phyloP scores from a whole-genome alignment of 2,797 vertebrate genomes.

The Hybognathus amarus region DNA sequence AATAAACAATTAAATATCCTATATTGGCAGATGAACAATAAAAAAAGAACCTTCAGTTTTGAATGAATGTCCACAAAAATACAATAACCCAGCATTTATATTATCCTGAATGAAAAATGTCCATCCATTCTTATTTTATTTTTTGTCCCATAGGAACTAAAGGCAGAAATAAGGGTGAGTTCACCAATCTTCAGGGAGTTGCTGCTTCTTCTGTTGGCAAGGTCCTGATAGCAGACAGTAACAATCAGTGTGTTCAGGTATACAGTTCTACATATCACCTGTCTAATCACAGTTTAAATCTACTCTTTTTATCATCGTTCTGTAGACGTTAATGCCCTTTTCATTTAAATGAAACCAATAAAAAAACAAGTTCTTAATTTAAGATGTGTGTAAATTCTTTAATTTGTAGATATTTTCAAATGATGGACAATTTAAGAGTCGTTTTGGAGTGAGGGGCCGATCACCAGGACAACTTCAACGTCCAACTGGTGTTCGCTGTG shows the following conservation, averaged over 20 bases:
- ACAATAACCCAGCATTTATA: background rate
- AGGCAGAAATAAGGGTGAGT: conserved; percentile 99
- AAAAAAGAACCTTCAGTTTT: background rate
- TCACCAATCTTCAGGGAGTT: conserved; percentile 98
- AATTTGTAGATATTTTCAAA: conserved; percentile 91
- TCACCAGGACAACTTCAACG: conserved; percentile 94
- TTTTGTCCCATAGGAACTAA: conserved; percentile 86
- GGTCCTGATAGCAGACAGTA: conserved; percentile 97
- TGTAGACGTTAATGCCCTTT: background rate
- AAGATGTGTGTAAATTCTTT: conserved; percentile 26
- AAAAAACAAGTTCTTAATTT: background rate
- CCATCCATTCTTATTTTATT: background rate
- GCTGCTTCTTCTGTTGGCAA: conserved; percentile 89
- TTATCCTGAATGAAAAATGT: background rate
- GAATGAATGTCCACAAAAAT: background rate
- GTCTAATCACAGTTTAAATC: background rate
- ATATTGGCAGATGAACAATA: background rate
- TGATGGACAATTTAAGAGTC: conserved; percentile 93
- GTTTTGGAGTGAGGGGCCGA: conserved; percentile 93
- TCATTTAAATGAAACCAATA: background rate
- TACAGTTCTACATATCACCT: background rate
- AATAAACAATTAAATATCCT: background rate
- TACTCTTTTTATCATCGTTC: background rate
- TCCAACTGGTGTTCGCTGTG: conserved; percentile 94
- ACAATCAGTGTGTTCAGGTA: conserved; percentile 99